Base-by-base conservation (phyloP, 2,113 vertebrate species). In the Tenrec ecaudatus region DNA sequence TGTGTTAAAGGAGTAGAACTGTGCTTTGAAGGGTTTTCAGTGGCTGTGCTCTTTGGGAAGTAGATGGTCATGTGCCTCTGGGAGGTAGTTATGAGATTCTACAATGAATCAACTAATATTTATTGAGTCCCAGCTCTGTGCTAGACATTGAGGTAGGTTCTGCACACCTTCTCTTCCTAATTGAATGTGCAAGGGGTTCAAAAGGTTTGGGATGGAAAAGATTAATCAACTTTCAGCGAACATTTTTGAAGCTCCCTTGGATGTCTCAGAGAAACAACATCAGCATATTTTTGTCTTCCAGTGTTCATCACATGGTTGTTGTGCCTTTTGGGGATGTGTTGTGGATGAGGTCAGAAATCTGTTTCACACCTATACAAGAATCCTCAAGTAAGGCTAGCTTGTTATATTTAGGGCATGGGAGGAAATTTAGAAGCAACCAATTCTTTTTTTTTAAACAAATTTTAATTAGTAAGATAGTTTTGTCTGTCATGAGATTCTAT, bases 341-440 rank as follows among this genome's bases (percentile, higher is more conserved):
- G 64, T 80, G 87, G 62, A 64, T 85, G 53, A 85, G 10, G 64
- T 83, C 71, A 82, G 60, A 79, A 82, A 68, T 88, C 29, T 83
- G 43, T 66, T 82, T 83, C 79, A 40, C 19, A 69, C 22, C 33
- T 40, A 69, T 60, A 5, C 5, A 60, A 78, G 71, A 89, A 71
- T 78, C 36, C 31, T 60, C 40, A 88, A 17, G 17, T 7, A 58
- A 40, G 16, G 11, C 29, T 58, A 71, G 16, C 31, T 60, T 60
- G 57, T 82, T 4, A 16, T 36, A 82, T 89, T 25, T 81, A 60
- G 47, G 31, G 25, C 47, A 71, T 5, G 16, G 80, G 23, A 79
- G 36, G 84, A 89, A 47, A 84, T 31, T 36, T 69, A 79, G 81
- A 27, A 84, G 80, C 31, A 84, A 0, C 47, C 47, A 53, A 53